Conservation (phyloP, 2,113 vertebrate species). For the Pitta sordida region DNA sequence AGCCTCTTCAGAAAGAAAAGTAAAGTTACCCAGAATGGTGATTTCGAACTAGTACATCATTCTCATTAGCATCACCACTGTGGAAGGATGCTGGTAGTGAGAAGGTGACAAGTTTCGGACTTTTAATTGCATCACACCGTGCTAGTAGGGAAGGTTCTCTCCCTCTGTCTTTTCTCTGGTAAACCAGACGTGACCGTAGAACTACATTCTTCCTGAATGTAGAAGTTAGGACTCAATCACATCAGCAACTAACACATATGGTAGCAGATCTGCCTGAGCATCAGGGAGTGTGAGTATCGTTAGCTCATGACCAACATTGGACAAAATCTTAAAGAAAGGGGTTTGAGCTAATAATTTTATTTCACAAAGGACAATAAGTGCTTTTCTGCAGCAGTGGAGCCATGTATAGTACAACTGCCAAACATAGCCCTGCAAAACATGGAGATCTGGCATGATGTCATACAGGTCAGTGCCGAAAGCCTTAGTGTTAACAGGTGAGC, state of each 20-base stretch:
- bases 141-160: background rate
- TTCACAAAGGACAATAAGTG: background rate
- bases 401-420: background rate
- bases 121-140: background rate
- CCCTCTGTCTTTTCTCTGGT: background rate
- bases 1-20: background rate
- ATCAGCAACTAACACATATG: accelerated
- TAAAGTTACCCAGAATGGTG: background rate
- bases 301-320: background rate
- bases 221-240: background rate
- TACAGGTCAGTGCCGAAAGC: accelerated
- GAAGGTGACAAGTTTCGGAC: background rate
- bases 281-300: background rate
- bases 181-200: background rate
- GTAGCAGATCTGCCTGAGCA: background rate
- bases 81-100: background rate
- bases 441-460: accelerated
- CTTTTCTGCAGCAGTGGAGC: background rate
- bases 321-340: background rate
- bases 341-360: background rate
- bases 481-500: background rate
- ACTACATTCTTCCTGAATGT: background rate
- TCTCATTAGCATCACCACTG: background rate
- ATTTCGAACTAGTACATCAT: background rate
- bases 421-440: background rate